Conservation (phyloP, 2,797 vertebrate genomes). For the Leptatherina wallacei region DNA sequence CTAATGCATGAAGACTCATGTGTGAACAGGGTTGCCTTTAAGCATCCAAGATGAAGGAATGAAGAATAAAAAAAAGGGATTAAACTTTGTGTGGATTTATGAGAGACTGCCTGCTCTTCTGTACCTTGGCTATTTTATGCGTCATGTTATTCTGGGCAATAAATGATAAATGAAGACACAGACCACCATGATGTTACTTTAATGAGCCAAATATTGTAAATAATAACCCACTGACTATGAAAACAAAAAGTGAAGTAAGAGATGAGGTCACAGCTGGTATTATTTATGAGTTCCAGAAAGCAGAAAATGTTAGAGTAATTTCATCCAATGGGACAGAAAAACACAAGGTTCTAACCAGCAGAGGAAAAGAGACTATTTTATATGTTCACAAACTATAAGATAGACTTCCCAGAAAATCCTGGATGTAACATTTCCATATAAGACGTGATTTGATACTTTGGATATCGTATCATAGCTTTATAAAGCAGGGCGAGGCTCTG, state of each 20-base stretch:
- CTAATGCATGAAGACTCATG: neutral
- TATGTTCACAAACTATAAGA: neutral
- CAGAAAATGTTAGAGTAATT: neutral
- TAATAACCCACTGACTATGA: conserved; percentile 26
- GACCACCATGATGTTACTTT: conserved; percentile 11
- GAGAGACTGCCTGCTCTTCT: neutral
- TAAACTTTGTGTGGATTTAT: conserved; percentile 14
- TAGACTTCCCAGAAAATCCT: neutral
- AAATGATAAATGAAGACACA: conserved; percentile 5
- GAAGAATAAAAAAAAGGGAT: neutral
- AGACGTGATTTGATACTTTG: neutral
- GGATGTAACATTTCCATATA: conserved; percentile 8
- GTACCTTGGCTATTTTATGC: conserved; percentile 6
- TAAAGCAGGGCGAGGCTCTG: neutral
- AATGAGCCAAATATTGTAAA: conserved; percentile 31
- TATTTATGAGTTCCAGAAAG: conserved; percentile 12
- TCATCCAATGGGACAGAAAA: neutral
- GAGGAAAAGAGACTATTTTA: neutral
- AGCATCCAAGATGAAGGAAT: neutral
- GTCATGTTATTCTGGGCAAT: conserved; percentile 9
- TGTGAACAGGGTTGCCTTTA: neutral
- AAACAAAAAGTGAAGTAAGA: conserved; percentile 29
- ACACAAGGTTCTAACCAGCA: neutral
- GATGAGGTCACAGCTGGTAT: conserved; percentile 26
- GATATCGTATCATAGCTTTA: neutral